phyloP scores from a whole-genome alignment of 2,113 vertebrate species.

The Petrocephalus microphthalmus region DNA sequence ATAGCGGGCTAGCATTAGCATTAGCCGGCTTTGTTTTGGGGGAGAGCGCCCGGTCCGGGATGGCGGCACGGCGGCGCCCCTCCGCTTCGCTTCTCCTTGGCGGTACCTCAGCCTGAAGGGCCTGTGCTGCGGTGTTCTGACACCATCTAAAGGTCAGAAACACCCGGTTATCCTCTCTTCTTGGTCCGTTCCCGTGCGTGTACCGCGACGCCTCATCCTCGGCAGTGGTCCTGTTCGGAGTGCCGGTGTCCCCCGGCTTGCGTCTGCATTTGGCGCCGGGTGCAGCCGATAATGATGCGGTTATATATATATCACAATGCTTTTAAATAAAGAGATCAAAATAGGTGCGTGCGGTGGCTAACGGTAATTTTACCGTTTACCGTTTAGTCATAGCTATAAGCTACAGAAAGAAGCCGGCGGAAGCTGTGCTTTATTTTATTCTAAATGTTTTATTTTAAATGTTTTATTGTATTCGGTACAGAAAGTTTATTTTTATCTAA shows the following conservation, averaged over 20 bases:
- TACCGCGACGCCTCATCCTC: neutral
- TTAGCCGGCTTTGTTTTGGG: neutral
- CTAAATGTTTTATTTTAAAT: neutral
- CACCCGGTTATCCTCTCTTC: neutral
- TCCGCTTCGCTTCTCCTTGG: neutral
- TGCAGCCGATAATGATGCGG: neutral
- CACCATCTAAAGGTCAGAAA: neutral
- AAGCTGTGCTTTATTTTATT: no score
- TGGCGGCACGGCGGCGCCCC: neutral
- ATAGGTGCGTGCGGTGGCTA: neutral
- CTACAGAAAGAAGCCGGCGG: neutral
- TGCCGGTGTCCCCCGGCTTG: neutral
- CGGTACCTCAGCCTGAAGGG: neutral
- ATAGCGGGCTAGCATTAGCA: neutral
- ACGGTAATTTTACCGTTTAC: no score
- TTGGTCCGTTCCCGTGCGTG: neutral
- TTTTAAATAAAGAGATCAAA: neutral
- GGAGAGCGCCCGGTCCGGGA: neutral
- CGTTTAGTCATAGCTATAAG: no score
- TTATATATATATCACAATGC: neutral
- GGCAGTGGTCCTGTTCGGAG: neutral
- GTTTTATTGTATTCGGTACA: neutral
- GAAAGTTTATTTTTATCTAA: neutral
- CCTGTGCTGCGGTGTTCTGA: neutral
- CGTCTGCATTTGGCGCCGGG: neutral